These are phyloP conservation scores for Amblyjoppa fuscipennis DNA, from an alignment of 2,888 invertebrate genomes.

Conservation along the genomic window DNA sequence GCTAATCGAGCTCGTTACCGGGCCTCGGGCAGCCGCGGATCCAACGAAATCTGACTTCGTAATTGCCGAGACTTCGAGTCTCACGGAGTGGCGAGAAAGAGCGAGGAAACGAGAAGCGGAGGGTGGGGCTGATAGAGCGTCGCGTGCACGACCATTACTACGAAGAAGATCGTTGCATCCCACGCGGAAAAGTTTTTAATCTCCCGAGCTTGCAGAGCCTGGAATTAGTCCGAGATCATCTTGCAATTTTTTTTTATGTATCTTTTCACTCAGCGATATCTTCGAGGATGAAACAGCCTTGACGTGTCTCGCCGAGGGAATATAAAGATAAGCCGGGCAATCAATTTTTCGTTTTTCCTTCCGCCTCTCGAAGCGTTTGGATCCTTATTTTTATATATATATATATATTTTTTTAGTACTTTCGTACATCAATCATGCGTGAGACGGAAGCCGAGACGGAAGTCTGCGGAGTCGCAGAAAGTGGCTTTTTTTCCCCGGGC, in stretches of 20 bases:
- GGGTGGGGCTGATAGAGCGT: constrained; percentile 20
- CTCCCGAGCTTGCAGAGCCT: constrained; percentile 28
- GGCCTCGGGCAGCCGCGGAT: constrained; percentile 43
- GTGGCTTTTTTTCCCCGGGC: neutral
- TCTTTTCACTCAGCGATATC: constrained; percentile 47
- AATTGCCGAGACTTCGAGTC: constrained; percentile 50
- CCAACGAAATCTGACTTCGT: constrained; percentile 60
- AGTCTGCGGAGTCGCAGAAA: constrained; percentile 2
- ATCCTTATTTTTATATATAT: neutral
- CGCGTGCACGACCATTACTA: constrained; percentile 38
- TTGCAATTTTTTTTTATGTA: constrained; percentile 30
- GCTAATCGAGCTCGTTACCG: constrained; percentile 58
- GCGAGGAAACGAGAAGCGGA: constrained; percentile 9
- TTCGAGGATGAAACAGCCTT: constrained; percentile 11
- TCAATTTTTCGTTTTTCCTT: neutral
- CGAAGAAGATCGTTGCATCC: constrained; percentile 37
- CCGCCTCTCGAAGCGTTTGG: neutral
- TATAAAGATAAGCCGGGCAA: constrained; percentile 2
- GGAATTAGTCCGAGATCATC: constrained; percentile 44
- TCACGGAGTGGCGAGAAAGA: constrained; percentile 4
- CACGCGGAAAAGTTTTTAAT: constrained; percentile 55
- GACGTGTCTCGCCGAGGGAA: neutral
- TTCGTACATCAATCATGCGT: constrained; percentile 4
- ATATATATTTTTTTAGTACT: neutral
- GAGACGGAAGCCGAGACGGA: neutral